Evolutionary conservation across 2,888 invertebrate genomes (phyloP).

Genomic region (Callyntrura guangdongensis): DNA sequence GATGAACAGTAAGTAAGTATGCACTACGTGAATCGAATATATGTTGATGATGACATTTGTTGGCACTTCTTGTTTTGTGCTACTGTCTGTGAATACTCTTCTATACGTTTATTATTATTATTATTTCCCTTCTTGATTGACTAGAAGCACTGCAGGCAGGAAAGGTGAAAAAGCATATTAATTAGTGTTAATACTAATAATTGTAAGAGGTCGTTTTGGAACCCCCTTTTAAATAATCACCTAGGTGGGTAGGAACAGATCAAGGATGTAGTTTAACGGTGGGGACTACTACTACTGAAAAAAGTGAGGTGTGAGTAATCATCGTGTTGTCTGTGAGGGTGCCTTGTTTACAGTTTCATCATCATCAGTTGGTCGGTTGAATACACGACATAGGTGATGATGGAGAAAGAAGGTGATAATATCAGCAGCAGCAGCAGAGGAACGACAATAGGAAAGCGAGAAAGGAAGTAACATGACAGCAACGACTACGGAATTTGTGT

Average conservation of each 20-base stretch:
- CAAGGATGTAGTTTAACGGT: background rate
- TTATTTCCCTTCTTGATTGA: background rate
- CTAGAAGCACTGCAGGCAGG: background rate
- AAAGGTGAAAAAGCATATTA: background rate
- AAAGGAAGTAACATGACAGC: conserved; percentile 11
- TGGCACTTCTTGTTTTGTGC: conserved; percentile 47
- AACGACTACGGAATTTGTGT: too few species aligned
- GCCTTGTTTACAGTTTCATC: too few species aligned
- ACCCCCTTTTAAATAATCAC: too few species aligned
- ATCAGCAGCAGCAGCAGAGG: background rate
- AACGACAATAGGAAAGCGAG: background rate
- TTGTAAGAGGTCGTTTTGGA: background rate
- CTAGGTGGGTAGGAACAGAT: too few species aligned
- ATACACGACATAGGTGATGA: background rate
- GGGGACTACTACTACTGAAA: background rate
- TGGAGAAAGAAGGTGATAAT: conserved; percentile 13
- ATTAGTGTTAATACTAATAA: background rate
- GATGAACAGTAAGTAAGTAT: conserved; percentile 2
- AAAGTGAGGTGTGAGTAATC: too few species aligned
- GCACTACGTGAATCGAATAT: conserved; percentile 49
- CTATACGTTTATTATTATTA: background rate
- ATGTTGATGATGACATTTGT: conserved; percentile 72
- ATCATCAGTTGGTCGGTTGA: too few species aligned
- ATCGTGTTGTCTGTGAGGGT: background rate
- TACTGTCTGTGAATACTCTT: background rate